Percentiles rank a stretch among this genome's conserved stretches.
phyloP scores from a whole-genome alignment of 2,888 invertebrate genomes.

The Cyrtodaria siliqua region DNA sequence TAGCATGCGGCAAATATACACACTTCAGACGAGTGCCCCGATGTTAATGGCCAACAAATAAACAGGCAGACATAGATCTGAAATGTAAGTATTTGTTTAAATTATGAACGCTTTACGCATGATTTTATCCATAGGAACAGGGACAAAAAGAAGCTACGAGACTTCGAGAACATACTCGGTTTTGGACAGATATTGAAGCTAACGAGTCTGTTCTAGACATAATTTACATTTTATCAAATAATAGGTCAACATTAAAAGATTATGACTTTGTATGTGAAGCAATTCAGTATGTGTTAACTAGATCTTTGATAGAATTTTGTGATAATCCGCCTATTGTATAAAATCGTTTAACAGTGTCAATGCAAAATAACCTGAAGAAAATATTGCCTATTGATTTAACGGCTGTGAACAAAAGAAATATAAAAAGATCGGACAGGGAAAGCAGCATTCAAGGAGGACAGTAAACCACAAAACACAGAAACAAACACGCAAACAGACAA shows the following conservation, averaged over 20 bases:
- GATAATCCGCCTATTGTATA: neutral
- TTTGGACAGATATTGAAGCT: constrained; percentile 8
- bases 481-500: no score
- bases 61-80: no score
- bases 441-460: no score
- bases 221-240: no score
- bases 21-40: no score
- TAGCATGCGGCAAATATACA: no score
- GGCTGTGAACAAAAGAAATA: constrained; percentile 11
- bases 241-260: neutral
- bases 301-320: constrained; percentile 6
- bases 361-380: constrained; percentile 12
- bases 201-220: constrained; percentile 13
- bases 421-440: no score
- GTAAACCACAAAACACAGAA: no score
- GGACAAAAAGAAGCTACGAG: constrained; percentile 27
- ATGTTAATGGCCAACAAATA: no score
- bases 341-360: constrained; percentile 13
- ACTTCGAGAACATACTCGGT: no score
- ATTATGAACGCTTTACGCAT: constrained; percentile 19
- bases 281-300: constrained; percentile 5
- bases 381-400: constrained; percentile 11
- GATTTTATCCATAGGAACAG: constrained; percentile 43
- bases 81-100: no score
- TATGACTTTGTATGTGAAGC: constrained; percentile 2